Evolutionary conservation across 2,888 invertebrate genomes (phyloP).

Genomic region (Nemotelus nigrinus): DNA sequence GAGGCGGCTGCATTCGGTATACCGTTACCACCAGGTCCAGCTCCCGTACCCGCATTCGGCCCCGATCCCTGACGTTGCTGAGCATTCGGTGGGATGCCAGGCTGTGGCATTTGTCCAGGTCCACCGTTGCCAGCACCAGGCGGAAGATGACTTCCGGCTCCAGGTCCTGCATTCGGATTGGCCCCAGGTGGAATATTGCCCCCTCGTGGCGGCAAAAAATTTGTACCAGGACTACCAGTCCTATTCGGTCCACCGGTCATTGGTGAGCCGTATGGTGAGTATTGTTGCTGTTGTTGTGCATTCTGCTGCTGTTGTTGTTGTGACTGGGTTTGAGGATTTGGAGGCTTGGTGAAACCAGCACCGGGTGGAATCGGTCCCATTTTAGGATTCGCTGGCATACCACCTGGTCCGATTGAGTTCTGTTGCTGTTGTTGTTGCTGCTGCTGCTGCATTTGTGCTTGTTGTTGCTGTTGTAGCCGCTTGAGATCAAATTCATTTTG

Average conservation of each 20-base stretch:
- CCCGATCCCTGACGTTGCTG: slow-evolving; percentile 63
- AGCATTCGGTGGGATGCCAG: slow-evolving; percentile 63
- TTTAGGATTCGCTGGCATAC: slow-evolving; percentile 48
- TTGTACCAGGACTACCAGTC: slow-evolving; percentile 65
- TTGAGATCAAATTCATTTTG: slow-evolving; percentile 65
- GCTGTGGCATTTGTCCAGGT: slow-evolving; percentile 56
- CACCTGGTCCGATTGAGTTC: slow-evolving; percentile 60
- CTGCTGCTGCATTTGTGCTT: slow-evolving; percentile 58
- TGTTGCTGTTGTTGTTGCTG: slow-evolving; percentile 57
- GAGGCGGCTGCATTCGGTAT: slow-evolving; percentile 52
- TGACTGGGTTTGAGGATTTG: slow-evolving; percentile 57
- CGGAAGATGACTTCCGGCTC: slow-evolving; percentile 52
- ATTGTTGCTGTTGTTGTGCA: slow-evolving; percentile 66
- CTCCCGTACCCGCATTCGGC: slow-evolving; percentile 59
- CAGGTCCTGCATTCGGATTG: slow-evolving; percentile 47
- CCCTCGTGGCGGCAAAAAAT: slow-evolving; percentile 55
- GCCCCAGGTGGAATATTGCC: slow-evolving; percentile 47
- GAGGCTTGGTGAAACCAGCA: slow-evolving; percentile 53
- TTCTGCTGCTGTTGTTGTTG: slow-evolving; percentile 52
- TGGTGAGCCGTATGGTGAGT: slow-evolving; percentile 75
- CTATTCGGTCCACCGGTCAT: slow-evolving; percentile 67
- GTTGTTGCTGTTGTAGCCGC: slow-evolving; percentile 63
- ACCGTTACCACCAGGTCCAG: slow-evolving; percentile 65
- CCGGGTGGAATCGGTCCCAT: slow-evolving; percentile 60
- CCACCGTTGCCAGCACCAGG: slow-evolving; percentile 20